These are phyloP conservation scores for Tricholauxania praeusta DNA, from an alignment of 2,888 invertebrate genomes.

Conservation along the genomic window DNA sequence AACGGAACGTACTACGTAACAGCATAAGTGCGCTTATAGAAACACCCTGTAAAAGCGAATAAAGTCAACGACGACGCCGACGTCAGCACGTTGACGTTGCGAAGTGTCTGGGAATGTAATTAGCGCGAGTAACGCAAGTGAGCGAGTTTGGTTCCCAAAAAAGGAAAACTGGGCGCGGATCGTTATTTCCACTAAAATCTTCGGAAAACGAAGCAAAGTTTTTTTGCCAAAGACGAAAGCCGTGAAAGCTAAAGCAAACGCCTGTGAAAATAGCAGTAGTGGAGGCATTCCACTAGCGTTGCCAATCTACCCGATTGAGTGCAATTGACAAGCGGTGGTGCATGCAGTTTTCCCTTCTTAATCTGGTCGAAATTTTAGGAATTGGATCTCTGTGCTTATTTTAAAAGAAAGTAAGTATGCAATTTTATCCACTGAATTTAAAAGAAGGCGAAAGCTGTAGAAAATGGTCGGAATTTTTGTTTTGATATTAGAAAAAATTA, in stretches of 20 bases:
- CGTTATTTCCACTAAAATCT: background rate
- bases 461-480: too few species aligned
- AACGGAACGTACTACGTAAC: background rate
- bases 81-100: slow-evolving; percentile 7
- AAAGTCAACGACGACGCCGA: slow-evolving; percentile 3
- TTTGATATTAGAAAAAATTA: too few species aligned
- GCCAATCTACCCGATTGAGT: too few species aligned
- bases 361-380: too few species aligned
- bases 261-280: background rate
- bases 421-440: too few species aligned
- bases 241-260: background rate
- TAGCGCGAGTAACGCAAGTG: background rate
- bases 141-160: slow-evolving; percentile 9
- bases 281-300: too few species aligned
- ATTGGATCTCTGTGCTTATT: too few species aligned
- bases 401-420: too few species aligned
- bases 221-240: too few species aligned
- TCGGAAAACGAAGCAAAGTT: background rate
- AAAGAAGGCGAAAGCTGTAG: too few species aligned
- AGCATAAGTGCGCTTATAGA: background rate
- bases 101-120: slow-evolving; percentile 25
- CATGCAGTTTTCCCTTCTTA: too few species aligned
- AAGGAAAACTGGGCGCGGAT: slow-evolving; percentile 41
- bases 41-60: slow-evolving; percentile 25
- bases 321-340: too few species aligned